Evolutionary conservation across 2,113 vertebrate species (phyloP).

Genomic region (Orthonyx spaldingii): DNA sequence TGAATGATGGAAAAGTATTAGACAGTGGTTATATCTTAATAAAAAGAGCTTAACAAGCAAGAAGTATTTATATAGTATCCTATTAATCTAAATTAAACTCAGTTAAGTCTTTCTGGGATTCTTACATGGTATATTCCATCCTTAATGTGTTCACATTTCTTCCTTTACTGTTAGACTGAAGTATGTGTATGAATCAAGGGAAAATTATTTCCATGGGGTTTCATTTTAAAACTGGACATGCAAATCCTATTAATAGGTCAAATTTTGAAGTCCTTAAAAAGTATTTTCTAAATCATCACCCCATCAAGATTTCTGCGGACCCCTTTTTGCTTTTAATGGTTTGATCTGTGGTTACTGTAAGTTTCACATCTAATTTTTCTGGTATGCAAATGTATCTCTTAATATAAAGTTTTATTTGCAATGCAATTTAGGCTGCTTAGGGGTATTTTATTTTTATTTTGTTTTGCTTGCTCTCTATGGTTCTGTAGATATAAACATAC

Average conservation of each 20-base stretch:
- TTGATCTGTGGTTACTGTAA: not conserved
- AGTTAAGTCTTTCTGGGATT: constrained; percentile 19
- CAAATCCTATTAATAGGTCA: constrained; percentile 23
- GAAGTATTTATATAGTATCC: constrained; percentile 52
- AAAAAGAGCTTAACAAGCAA: constrained; percentile 62
- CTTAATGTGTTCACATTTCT: constrained; percentile 37
- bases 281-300: not conserved
- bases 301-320: not conserved
- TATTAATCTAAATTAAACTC: constrained; percentile 64
- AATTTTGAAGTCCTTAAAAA: not conserved
- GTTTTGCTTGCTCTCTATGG: not conserved
- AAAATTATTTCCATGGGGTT: constrained; percentile 12
- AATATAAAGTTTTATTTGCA: constrained; percentile 35
- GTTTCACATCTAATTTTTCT: constrained; percentile 15
- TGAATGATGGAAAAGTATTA: constrained; percentile 31
- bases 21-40: constrained; percentile 53
- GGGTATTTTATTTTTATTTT: constrained; percentile 43
- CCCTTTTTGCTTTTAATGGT: not conserved
- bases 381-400: constrained; percentile 29
- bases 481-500: constrained; percentile 20
- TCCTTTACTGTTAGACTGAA: constrained; percentile 23
- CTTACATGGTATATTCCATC: constrained; percentile 12
- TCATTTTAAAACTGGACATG: constrained; percentile 2
- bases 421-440: constrained; percentile 13
- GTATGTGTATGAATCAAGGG: not conserved